These are phyloP conservation scores for Drosophila birchii DNA, from an alignment of 2,888 invertebrate genomes.

Conservation along the genomic window DNA sequence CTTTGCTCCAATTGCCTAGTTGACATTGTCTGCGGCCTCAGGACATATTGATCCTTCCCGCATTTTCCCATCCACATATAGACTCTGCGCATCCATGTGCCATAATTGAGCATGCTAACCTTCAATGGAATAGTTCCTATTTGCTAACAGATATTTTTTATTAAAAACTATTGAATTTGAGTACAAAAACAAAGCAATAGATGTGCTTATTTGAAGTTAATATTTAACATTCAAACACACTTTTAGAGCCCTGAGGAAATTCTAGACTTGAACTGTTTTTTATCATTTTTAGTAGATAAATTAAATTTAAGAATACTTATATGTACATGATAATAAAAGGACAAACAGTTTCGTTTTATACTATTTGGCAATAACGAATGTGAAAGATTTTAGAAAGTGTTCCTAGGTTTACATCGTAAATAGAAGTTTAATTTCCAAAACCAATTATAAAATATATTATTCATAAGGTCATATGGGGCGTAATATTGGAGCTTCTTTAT, in stretches of 20 bases:
- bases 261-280: too few species aligned
- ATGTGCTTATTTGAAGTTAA: not conserved
- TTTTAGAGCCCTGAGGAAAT: not conserved
- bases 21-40: not conserved
- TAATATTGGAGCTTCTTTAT: not conserved
- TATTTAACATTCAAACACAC: not conserved
- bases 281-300: not conserved
- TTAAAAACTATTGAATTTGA: conserved; percentile 2
- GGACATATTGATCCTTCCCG: not conserved
- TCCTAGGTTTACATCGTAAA: too few species aligned
- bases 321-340: too few species aligned
- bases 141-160: conserved; percentile 7
- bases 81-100: conserved; percentile 12
- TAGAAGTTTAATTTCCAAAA: too few species aligned
- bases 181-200: not conserved
- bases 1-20: not conserved
- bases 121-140: not conserved
- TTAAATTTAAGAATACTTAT: not conserved
- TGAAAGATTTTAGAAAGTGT: not conserved
- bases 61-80: conserved; percentile 7
- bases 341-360: too few species aligned
- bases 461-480: not conserved
- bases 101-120: conserved; percentile 19
- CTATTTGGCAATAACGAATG: too few species aligned
- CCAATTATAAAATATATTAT: not conserved